Evolutionary conservation across 2,797 vertebrate species (phyloP), one percentile per base, ranked within the genome.

Genomic region (Phoebastria nigripes): DNA sequence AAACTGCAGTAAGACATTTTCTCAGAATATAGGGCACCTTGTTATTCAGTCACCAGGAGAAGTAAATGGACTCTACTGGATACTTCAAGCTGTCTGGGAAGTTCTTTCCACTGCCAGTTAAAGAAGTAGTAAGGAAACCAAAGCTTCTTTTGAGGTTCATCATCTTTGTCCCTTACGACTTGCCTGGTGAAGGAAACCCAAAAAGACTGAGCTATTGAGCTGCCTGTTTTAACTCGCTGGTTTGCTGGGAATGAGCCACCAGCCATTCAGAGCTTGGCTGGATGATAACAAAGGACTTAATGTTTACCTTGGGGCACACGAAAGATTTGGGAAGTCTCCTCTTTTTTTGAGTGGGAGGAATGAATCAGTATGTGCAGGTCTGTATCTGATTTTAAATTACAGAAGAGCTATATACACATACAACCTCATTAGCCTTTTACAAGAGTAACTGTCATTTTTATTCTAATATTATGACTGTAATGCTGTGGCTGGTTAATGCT

Each of bases 381-480:
- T 92, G 67, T 31, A 88, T 59, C 51, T 0, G 10, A 72, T 51
- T 49, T 91, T 78, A 91, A 94, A 92, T 86, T 91, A 86, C 58
- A 76, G 62, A 89, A 87, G 65, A 92, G 69, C 62, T 92, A 69
- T 58, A 89, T 12, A 66, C 41, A 82, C 80, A 93, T 4, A 29
- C 35, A 93, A 94, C 84, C 92, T 96, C 90, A 93, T 96, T 87
- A 96, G 90, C 81, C 90, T 89, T 92, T 97, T 87, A 97, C 90
- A 95, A 83, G 92, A 96, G 55, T 37, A 96, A 86, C 76, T 92
- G 93, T 94, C 97, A 96, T 90, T 87, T 96, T 96, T 88, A 89
- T 94, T 95, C 91, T 59, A 92, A 90, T 94, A 74, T 92, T 95
- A 95, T 95, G 93, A 94, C 90, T 89, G 41, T 61, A 87, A 87